These are phyloP conservation scores for Ornithorhynchus anatinus DNA, from an alignment of 2,113 vertebrate species.

Conservation along the genomic window DNA sequence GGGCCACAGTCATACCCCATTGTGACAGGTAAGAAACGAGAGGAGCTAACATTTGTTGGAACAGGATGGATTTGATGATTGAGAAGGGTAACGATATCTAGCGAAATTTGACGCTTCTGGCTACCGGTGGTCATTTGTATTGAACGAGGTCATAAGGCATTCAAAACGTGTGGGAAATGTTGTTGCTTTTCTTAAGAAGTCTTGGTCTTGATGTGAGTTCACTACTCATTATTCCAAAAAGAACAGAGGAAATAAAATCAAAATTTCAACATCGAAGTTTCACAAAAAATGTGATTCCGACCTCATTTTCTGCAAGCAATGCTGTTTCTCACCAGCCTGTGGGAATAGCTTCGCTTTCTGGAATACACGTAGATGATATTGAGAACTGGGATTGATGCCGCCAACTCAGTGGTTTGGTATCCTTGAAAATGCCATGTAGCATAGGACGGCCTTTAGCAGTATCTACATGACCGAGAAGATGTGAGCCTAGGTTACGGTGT, in stretches of 20 bases:
- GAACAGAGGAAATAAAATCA: background rate
- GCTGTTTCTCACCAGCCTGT: background rate
- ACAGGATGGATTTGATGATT: background rate
- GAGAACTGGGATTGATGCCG: background rate
- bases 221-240: background rate
- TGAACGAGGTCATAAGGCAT: background rate
- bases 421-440: background rate
- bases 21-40: conserved; percentile 84
- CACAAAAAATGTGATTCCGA: background rate
- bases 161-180: background rate
- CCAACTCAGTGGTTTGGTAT: background rate
- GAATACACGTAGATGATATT: background rate
- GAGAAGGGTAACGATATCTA: background rate
- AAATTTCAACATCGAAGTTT: background rate
- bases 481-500: too few relatives aligned
- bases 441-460: too few relatives aligned
- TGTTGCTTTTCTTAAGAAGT: background rate
- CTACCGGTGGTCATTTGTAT: background rate
- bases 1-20: conserved; percentile 94
- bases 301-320: background rate
- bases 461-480: too few relatives aligned
- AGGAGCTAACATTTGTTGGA: rapidly evolving
- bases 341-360: background rate
- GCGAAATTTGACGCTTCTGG: background rate
- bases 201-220: background rate